These are phyloP conservation scores for Centropus unirufus DNA, from an alignment of 2,113 vertebrate species.

Conservation along the genomic window DNA sequence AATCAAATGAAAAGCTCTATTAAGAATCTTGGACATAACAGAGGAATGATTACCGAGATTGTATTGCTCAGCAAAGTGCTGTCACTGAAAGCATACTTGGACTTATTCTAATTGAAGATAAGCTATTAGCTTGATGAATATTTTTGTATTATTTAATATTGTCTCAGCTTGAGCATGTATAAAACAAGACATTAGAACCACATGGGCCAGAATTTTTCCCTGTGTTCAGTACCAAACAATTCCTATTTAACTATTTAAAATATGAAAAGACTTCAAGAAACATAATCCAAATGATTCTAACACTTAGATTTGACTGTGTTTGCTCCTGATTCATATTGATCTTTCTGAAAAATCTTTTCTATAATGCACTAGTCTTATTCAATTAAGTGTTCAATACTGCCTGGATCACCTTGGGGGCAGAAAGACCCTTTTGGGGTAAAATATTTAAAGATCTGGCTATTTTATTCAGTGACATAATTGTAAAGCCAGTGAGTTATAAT, in stretches of 20 bases:
- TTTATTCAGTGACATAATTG: background rate
- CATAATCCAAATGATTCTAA: background rate
- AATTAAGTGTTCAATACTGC: background rate
- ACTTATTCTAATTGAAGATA: background rate
- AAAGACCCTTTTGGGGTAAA: background rate
- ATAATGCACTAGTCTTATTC: conserved; percentile 2
- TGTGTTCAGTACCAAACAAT: background rate
- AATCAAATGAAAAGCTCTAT: conserved; percentile 26
- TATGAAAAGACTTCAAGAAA: background rate
- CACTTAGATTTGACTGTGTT: background rate
- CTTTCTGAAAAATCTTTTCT: background rate
- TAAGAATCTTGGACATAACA: conserved; percentile 9
- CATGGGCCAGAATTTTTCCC: background rate
- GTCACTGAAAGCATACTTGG: background rate
- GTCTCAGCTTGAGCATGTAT: background rate
- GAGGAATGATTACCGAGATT: background rate
- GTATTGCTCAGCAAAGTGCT: background rate
- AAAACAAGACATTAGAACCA: background rate
- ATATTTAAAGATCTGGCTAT: background rate
- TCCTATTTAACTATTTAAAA: background rate
- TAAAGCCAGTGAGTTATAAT: background rate
- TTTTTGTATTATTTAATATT: background rate
- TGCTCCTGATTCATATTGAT: conserved; percentile 3
- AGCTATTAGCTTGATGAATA: background rate
- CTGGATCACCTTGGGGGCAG: background rate